A percentile compares a stretch with the other conserved stretches of the same genome.
Evolutionary conservation across 2,888 invertebrate genomes (phyloP).

Genomic region (Drosophila macrospina): DNA sequence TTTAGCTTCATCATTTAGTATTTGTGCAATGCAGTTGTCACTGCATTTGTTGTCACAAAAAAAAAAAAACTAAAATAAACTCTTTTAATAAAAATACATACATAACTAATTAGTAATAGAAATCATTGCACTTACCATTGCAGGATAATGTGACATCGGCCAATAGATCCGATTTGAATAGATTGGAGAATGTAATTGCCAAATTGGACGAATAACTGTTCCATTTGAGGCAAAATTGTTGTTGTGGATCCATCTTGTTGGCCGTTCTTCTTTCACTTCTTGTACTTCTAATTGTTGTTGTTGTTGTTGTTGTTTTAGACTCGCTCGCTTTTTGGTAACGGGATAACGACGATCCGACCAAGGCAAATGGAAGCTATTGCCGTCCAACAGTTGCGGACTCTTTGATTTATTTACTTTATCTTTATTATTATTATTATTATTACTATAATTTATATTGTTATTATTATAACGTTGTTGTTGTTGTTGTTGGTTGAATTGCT

Average conservation of each 20-base stretch:
- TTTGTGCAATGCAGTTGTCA: conserved; percentile 16
- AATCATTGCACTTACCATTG: conserved; percentile 90
- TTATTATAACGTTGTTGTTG: conserved; percentile 15
- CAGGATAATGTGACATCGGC: conserved; percentile 97
- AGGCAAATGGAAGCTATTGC: conserved; percentile 43
- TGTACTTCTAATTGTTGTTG: conserved; percentile 5
- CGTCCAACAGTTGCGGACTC: conserved; percentile 24
- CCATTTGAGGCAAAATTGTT: conserved; percentile 98
- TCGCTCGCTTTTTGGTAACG: conserved; percentile 17
- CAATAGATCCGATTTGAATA: conserved; percentile 96
- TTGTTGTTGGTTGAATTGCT: conserved; percentile 18
- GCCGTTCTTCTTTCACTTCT: conserved; percentile 22
- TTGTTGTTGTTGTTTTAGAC: conserved; percentile 17
- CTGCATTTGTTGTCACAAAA: conserved; percentile 33
- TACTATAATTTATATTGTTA: conserved; percentile 7
- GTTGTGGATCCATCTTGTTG: conserved; percentile 93
- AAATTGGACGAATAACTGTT: conserved; percentile 97
- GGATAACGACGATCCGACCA: conserved; percentile 44
- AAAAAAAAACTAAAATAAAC: neutral
- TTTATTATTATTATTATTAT: conserved; percentile 8
- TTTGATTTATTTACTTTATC: conserved; percentile 6
- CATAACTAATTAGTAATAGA: neutral
- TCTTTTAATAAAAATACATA: no score
- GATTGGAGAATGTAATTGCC: conserved; percentile 95
- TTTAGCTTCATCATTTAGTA: no score